These are phyloP conservation scores for Catostylus mosaicus DNA, from an alignment of 30 jellyfish, hydroid and myxozoan genomes.

Conservation along the genomic window DNA sequence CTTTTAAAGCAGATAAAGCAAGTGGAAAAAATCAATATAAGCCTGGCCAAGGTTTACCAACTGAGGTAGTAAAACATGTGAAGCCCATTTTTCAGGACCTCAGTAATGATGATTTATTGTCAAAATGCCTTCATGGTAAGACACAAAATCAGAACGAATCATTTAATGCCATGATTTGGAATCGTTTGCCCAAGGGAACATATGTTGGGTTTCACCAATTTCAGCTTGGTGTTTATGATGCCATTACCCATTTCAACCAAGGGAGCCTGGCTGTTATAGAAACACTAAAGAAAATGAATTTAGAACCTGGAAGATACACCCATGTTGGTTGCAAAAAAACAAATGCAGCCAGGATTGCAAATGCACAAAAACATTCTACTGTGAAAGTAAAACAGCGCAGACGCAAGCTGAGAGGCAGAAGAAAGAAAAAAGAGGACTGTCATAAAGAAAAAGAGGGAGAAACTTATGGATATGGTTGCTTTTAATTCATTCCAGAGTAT, in stretches of 20 bases:
- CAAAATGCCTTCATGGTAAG: slow-evolving; percentile 51
- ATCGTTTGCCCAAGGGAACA: slow-evolving; percentile 37
- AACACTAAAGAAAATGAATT: not conserved
- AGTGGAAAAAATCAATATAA: slow-evolving; percentile 4
- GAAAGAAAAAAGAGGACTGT: not conserved
- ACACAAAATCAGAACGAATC: slow-evolving; percentile 50
- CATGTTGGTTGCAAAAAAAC: slow-evolving; percentile 7
- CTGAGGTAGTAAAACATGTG: not conserved
- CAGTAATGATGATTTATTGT: not conserved
- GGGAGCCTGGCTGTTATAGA: slow-evolving; percentile 5
- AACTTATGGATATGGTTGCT: not conserved
- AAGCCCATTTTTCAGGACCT: slow-evolving; percentile 6
- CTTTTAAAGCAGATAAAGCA: slow-evolving; percentile 7
- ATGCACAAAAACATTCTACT: not conserved
- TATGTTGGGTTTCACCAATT: slow-evolving; percentile 11
- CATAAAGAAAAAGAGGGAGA: not conserved
- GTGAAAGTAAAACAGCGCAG: not conserved
- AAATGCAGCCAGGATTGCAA: not conserved
- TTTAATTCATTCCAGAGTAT: too few relatives aligned
- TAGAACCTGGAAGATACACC: not conserved
- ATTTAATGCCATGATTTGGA: slow-evolving; percentile 33
- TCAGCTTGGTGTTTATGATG: slow-evolving; percentile 46
- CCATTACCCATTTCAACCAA: slow-evolving; percentile 8
- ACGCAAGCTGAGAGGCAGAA: not conserved
- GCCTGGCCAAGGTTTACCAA: slow-evolving; percentile 64